Evolutionary conservation across 2,797 vertebrate species (phyloP).

Genomic region (Acestrorhynchus altus): DNA sequence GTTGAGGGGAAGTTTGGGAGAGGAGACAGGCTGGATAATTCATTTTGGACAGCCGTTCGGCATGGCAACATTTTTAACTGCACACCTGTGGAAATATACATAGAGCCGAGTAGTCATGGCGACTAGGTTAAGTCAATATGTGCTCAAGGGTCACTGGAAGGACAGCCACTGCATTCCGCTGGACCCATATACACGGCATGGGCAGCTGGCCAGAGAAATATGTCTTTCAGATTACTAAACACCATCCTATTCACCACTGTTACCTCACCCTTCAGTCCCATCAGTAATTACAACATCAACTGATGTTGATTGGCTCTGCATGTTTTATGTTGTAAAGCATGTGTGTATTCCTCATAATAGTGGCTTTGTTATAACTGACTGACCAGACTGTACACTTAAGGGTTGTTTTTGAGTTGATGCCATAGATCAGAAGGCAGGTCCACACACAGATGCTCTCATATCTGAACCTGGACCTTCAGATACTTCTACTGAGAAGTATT

Average conservation of each 20-base stretch:
- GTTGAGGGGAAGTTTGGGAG: slow-evolving; percentile 68
- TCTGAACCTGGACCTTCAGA: too few relatives aligned
- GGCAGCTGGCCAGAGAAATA: slow-evolving; percentile 59
- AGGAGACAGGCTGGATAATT: slow-evolving; percentile 63
- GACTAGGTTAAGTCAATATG: slow-evolving; percentile 65
- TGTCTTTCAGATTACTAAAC: slow-evolving; percentile 14
- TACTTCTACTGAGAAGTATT: too few relatives aligned
- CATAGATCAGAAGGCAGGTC: too few relatives aligned
- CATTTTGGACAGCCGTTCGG: slow-evolving; percentile 57
- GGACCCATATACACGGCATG: slow-evolving; percentile 55
- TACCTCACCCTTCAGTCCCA: slow-evolving; percentile 14
- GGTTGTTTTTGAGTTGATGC: too few relatives aligned
- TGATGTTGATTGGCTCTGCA: slow-evolving; percentile 16
- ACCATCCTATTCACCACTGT: neutral
- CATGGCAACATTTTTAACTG: slow-evolving; percentile 62
- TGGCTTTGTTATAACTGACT: neutral
- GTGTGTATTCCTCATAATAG: neutral
- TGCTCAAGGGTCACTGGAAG: slow-evolving; percentile 63
- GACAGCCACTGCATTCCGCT: slow-evolving; percentile 61
- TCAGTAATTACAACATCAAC: neutral
- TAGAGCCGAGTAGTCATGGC: slow-evolving; percentile 53
- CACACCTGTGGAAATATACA: slow-evolving; percentile 74
- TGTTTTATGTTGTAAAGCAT: slow-evolving; percentile 1
- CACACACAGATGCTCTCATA: too few relatives aligned
- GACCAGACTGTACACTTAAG: neutral